A percentile compares a stretch with the other conserved stretches of the same genome.
These are phyloP conservation scores for Hypanus sabinus DNA, from an alignment of 2,113 vertebrate genomes.

Conservation along the genomic window DNA sequence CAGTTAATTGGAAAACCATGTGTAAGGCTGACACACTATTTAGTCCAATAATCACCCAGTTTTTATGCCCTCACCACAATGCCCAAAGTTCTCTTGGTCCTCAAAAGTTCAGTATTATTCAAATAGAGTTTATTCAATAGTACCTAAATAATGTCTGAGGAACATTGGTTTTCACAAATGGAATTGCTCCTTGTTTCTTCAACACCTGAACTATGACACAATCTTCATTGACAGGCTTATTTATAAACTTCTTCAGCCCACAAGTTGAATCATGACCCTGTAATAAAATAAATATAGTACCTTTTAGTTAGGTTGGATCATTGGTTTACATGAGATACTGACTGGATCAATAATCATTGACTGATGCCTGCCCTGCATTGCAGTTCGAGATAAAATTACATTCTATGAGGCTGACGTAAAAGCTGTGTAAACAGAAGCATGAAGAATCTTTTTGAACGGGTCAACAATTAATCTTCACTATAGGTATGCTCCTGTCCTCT, in stretches of 20 bases:
- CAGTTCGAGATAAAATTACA: not conserved
- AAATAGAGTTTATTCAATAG: slow-evolving; percentile 13
- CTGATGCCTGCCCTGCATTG: not conserved
- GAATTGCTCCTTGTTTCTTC: slow-evolving; percentile 81
- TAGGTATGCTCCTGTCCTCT: not conserved
- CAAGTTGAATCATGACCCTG: slow-evolving; percentile 69
- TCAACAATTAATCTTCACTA: not conserved
- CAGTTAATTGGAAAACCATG: not conserved
- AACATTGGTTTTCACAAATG: slow-evolving; percentile 85
- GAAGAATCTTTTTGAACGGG: not conserved
- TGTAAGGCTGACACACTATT: not conserved
- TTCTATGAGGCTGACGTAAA: not conserved
- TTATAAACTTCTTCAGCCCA: slow-evolving; percentile 63
- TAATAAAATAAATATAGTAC: not conserved
- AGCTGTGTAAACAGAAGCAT: not conserved
- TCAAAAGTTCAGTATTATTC: not conserved
- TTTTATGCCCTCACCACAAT: not conserved
- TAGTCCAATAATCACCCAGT: not conserved
- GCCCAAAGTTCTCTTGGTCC: not conserved
- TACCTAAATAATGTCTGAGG: slow-evolving; percentile 78
- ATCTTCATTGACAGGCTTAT: slow-evolving; percentile 57
- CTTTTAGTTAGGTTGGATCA: not conserved
- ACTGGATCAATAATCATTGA: not conserved
- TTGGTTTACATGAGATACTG: not conserved
- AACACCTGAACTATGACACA: slow-evolving; percentile 76